Evolutionary conservation across 2,797 vertebrate species (phyloP).

Genomic region (Sciurus vulgaris): DNA sequence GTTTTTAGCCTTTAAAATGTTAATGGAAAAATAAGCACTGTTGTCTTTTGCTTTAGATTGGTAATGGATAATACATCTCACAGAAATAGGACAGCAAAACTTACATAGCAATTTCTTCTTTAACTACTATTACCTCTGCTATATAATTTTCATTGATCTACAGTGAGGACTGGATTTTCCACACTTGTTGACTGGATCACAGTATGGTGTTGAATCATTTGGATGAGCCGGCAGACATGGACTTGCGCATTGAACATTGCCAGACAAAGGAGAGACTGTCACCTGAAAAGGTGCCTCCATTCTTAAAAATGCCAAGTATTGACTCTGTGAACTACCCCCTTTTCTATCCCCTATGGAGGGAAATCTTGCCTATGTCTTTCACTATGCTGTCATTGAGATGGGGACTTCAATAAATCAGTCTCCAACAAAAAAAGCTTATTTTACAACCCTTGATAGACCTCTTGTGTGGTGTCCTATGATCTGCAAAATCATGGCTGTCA

Average conservation of each 20-base stretch:
- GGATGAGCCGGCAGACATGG: background rate
- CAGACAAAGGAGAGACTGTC: background rate
- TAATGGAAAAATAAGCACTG: background rate
- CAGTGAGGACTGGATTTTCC: background rate
- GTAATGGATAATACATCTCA: background rate
- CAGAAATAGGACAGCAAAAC: background rate
- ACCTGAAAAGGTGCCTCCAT: background rate
- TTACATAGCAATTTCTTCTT: background rate
- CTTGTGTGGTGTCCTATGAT: no score
- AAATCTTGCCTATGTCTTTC: background rate
- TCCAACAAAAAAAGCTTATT: background rate
- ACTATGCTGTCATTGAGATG: background rate
- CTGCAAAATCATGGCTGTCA: background rate
- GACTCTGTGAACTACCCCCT: background rate
- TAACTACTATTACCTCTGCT: background rate
- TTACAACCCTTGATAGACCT: background rate
- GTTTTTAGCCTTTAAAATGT: constrained; percentile 20
- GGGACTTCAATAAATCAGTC: background rate
- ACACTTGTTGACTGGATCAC: background rate
- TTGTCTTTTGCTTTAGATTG: background rate
- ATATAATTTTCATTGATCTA: background rate
- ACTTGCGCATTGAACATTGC: background rate
- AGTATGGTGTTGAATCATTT: background rate
- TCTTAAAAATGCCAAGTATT: background rate
- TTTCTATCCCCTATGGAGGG: background rate